Conservation (phyloP, 2,888 invertebrate species). For the Macropis europaea region DNA sequence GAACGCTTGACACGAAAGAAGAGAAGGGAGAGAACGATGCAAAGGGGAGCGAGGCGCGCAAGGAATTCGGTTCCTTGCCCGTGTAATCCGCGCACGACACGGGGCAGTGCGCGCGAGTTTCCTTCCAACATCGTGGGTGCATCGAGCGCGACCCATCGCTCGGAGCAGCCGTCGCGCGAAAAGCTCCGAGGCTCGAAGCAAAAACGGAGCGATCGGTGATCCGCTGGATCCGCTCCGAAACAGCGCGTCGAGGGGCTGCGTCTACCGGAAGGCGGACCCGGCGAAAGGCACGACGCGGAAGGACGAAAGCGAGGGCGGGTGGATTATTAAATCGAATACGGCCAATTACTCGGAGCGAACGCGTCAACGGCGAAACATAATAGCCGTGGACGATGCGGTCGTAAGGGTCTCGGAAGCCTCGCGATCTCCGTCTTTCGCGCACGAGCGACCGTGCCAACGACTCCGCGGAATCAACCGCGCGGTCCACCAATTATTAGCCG, state of each 20-base stretch:
- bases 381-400: slow-evolving; percentile 48
- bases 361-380: slow-evolving; percentile 55
- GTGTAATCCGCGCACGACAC: slow-evolving; percentile 33
- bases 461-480: slow-evolving; percentile 70
- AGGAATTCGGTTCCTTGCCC: background rate
- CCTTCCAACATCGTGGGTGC: slow-evolving; percentile 37
- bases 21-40: background rate
- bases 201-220: too few relatives aligned
- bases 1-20: too few relatives aligned
- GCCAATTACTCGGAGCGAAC: slow-evolving; percentile 66
- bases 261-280: too few relatives aligned
- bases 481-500: slow-evolving; percentile 68
- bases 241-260: too few relatives aligned
- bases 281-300: background rate
- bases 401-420: slow-evolving; percentile 16
- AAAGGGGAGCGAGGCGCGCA: background rate
- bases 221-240: too few relatives aligned
- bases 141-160: slow-evolving; percentile 45
- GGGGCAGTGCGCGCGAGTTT: slow-evolving; percentile 20
- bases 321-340: slow-evolving; percentile 72
- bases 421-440: slow-evolving; percentile 10
- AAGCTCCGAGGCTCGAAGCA: background rate
- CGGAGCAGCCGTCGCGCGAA: background rate
- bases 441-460: slow-evolving; percentile 59
- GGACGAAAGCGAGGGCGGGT: slow-evolving; percentile 12